These are phyloP conservation scores for Poecilia latipinna DNA, from an alignment of 2,113 vertebrate genomes.

Conservation along the genomic window DNA sequence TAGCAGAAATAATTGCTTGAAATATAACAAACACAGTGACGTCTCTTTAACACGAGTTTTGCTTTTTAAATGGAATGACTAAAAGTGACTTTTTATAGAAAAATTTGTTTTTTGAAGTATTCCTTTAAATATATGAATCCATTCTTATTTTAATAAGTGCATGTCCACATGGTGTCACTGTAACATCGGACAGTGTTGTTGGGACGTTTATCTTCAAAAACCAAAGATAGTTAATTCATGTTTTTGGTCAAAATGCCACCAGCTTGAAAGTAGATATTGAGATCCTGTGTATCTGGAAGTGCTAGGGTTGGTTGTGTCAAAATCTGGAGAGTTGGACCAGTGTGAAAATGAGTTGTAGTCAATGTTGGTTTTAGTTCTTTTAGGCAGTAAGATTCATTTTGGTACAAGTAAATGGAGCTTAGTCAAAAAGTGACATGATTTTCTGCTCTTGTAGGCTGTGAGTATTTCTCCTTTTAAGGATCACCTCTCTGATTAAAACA, in stretches of 20 bases:
- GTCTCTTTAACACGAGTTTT: too few species aligned
- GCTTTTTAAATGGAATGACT: too few species aligned
- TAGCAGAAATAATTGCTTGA: too few species aligned
- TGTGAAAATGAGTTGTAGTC: background rate
- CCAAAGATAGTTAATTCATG: background rate
- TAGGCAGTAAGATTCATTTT: background rate
- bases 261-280: background rate
- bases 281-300: background rate
- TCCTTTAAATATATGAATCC: too few species aligned
- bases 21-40: too few species aligned
- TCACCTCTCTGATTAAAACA: background rate
- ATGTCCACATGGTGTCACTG: conserved; percentile 66
- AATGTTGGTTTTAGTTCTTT: background rate
- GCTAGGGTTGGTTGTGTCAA: background rate
- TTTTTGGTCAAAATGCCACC: background rate
- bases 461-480: background rate
- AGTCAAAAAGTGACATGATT: background rate
- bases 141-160: background rate
- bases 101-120: too few species aligned
- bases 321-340: background rate
- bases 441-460: background rate
- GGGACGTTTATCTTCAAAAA: background rate
- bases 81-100: too few species aligned
- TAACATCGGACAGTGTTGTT: conserved; percentile 13
- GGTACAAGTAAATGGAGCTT: background rate